Evolutionary conservation across 1,140 invertebrate species (phyloP), one percentile per base, ranked within the genome.

Genomic region (Diplogasteroides magnus): DNA sequence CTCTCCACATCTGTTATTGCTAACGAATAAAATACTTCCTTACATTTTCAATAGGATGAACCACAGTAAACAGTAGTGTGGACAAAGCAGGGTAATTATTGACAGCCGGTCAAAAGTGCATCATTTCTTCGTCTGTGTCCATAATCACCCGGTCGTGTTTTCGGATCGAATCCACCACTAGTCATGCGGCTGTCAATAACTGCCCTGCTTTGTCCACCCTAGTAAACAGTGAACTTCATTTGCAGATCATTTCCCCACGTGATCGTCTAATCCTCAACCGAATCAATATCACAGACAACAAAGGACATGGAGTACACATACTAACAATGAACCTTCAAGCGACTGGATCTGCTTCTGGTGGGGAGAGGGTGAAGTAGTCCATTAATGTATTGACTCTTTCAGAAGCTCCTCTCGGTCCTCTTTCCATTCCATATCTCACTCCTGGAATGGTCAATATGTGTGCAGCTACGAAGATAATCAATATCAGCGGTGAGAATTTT

Each of bases 391-490:
- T 11, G n/a, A 67, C 23, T 31, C 32, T 37, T 74, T 28, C 2
- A 28, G 31, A 55, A 48, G 77, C 58, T 92, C 93, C 0, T 84
- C 94, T 19, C 90, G 89, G 77, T 6, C 86, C 90, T 64, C 86
- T 95, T 0, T 90, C 90, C 78, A 86, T 98, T 31, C 94, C 95
- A 0, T 97, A 97, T 80, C 88, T 92, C 78, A 84, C 94, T n/a
- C 97, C 96, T 84, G 94, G 95, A 31, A 83, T 98, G 75, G 88
- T 98, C 23, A 92, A 98, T 74, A 94, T 98, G 67, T 98, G 96
- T 83, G 91, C 96, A 82, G 90, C 92, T 0, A 89, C 90, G 96
- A 98, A 86, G 90, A 61, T 92, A 79, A 89, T 98, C 29, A 87
- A 87, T 6, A 87, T 99, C 6, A 0, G 89, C 94, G 83, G 93